A percentile compares a stretch with the other conserved stretches of the same genome.
Conservation (phyloP, 2,888 invertebrate species). For the Adelognathus sp. region DNA sequence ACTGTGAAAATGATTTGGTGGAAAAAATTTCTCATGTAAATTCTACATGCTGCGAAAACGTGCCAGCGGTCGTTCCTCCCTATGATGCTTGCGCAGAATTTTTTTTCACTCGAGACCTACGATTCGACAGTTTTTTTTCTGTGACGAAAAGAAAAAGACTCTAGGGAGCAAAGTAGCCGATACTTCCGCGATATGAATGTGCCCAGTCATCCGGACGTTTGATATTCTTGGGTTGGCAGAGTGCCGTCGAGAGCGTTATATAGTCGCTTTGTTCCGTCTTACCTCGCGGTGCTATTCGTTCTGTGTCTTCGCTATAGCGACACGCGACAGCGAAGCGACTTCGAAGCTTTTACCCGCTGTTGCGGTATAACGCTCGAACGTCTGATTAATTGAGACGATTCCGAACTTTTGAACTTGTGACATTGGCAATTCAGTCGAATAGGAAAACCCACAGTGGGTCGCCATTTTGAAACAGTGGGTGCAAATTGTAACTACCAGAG, state of each 20-base stretch:
- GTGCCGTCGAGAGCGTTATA: slow-evolving; percentile 41
- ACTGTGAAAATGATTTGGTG: not conserved
- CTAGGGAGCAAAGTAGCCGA: not conserved
- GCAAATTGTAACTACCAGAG: too few species aligned
- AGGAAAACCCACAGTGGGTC: slow-evolving; percentile 35
- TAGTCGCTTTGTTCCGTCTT: slow-evolving; percentile 37
- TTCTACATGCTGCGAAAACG: not conserved
- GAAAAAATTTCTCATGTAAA: not conserved
- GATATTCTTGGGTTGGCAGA: slow-evolving; percentile 56
- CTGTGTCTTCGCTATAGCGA: too few species aligned
- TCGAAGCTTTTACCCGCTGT: not conserved
- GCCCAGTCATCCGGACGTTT: slow-evolving; percentile 56
- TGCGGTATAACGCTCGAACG: not conserved
- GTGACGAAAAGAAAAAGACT: not conserved
- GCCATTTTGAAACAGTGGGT: slow-evolving; percentile 60
- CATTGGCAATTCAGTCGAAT: slow-evolving; percentile 9
- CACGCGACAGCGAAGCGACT: not conserved
- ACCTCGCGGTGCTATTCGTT: not conserved
- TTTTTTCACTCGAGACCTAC: not conserved
- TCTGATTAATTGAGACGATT: slow-evolving; percentile 29
- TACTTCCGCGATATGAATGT: slow-evolving; percentile 43
- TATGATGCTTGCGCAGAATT: not conserved
- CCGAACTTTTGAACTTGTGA: not conserved
- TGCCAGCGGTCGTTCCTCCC: not conserved
- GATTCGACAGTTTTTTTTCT: not conserved